phyloP scores from a whole-genome alignment of 2,797 vertebrate species.

The Urophycis tenuis region DNA sequence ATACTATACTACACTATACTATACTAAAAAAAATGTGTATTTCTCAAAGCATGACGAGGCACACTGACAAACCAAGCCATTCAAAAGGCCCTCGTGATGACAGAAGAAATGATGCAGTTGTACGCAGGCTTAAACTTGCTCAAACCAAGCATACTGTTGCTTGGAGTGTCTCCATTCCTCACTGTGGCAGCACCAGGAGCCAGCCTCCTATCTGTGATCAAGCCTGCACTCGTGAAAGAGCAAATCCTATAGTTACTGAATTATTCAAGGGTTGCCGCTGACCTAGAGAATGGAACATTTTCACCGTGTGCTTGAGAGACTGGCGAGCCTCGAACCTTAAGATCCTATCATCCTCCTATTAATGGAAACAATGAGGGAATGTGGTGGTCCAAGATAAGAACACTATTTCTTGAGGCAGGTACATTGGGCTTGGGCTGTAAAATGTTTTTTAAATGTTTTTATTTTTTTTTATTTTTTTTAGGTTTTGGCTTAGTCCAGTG shows the following conservation, averaged over 20 bases:
- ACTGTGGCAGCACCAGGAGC: slow-evolving; percentile 6
- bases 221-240: slow-evolving; percentile 20
- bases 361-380: slow-evolving; percentile 15
- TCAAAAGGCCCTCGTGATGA: neutral
- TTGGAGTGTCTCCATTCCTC: neutral
- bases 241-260: slow-evolving; percentile 43
- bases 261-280: slow-evolving; percentile 52
- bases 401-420: neutral
- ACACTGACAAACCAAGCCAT: neutral
- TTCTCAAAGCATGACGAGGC: neutral
- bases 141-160: neutral
- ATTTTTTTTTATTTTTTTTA: too few species aligned
- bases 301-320: slow-evolving; percentile 20
- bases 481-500: too few species aligned
- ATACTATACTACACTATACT: too few species aligned
- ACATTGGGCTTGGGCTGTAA: neutral
- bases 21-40: too few species aligned
- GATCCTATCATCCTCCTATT: slow-evolving; percentile 24
- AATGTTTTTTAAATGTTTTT: neutral
- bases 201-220: neutral
- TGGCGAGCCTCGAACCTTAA: slow-evolving; percentile 20
- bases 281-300: slow-evolving; percentile 41
- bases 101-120: neutral
- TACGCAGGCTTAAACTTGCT: neutral
- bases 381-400: slow-evolving; percentile 9